Conservation (phyloP, 2,888 invertebrate genomes). For the Limnephilus auricula region DNA sequence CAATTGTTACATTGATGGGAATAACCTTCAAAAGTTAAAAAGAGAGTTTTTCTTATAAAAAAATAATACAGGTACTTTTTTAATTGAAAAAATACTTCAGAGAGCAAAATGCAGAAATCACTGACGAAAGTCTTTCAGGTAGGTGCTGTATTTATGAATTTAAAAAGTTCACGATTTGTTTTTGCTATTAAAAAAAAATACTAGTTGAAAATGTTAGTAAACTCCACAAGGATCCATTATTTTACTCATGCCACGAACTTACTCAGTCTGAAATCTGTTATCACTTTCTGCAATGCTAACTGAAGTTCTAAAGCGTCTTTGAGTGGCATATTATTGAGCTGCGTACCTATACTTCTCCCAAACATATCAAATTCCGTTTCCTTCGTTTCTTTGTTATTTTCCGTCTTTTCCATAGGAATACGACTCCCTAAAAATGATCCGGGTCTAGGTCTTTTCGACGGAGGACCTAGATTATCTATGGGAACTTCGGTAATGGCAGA, state of each 20-base stretch:
- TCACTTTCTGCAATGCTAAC: conserved; percentile 50
- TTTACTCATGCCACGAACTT: not conserved
- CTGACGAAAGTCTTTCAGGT: no score
- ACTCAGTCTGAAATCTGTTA: conserved; percentile 47
- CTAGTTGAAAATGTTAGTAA: not conserved
- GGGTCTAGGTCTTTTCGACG: not conserved
- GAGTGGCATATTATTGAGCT: conserved; percentile 57
- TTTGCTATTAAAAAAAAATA: not conserved
- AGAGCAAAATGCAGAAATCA: no score
- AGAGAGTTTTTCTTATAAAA: no score
- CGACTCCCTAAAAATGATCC: not conserved
- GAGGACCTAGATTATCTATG: not conserved
- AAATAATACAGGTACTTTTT: no score
- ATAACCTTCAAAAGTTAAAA: no score
- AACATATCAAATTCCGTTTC: conserved; percentile 58
- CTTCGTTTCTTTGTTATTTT: not conserved
- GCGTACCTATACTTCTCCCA: conserved; percentile 46
- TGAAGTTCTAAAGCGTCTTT: conserved; percentile 53
- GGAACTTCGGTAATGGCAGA: not conserved
- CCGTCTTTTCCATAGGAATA: not conserved
- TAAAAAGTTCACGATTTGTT: not conserved
- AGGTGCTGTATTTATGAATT: not conserved
- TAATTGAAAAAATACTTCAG: no score
- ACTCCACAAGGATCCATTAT: not conserved
- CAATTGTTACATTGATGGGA: no score